phyloP scores from a whole-genome alignment of 2,113 vertebrate genomes.

The Etia nguti region DNA sequence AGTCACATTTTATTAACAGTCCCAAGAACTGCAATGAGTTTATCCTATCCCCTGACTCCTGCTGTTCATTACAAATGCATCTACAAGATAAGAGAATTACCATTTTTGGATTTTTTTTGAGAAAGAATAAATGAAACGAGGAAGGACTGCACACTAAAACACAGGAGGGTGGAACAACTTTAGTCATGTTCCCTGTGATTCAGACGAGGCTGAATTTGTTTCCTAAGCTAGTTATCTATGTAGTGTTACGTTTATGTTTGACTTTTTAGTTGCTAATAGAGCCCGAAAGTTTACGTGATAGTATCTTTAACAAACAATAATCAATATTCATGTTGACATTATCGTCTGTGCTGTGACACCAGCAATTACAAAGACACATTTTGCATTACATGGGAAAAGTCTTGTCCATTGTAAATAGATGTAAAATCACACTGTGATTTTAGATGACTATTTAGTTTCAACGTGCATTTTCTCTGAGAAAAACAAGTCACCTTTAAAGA shows the following conservation, averaged over 20 bases:
- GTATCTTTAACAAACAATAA: neutral
- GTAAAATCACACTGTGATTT: neutral
- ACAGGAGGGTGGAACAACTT: neutral
- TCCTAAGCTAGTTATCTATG: neutral
- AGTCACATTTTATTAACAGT: neutral
- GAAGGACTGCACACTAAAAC: neutral
- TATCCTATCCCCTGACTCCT: neutral
- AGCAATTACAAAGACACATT: neutral
- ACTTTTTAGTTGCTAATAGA: neutral
- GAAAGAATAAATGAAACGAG: neutral
- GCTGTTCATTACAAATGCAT: neutral
- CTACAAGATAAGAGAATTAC: neutral
- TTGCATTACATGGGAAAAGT: neutral
- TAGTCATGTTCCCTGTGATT: neutral
- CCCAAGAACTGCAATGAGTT: neutral
- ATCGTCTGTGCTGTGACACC: neutral
- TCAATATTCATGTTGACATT: neutral
- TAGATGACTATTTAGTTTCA: neutral
- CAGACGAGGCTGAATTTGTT: neutral
- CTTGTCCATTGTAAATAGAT: neutral
- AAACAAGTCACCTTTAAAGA: conserved; percentile 83
- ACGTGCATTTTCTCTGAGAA: neutral
- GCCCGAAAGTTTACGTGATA: neutral
- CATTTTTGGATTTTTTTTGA: neutral
- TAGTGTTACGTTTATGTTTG: neutral